These are phyloP conservation scores for Auanema freiburgensis DNA, from an alignment of 2,888 invertebrate genomes.

Conservation along the genomic window DNA sequence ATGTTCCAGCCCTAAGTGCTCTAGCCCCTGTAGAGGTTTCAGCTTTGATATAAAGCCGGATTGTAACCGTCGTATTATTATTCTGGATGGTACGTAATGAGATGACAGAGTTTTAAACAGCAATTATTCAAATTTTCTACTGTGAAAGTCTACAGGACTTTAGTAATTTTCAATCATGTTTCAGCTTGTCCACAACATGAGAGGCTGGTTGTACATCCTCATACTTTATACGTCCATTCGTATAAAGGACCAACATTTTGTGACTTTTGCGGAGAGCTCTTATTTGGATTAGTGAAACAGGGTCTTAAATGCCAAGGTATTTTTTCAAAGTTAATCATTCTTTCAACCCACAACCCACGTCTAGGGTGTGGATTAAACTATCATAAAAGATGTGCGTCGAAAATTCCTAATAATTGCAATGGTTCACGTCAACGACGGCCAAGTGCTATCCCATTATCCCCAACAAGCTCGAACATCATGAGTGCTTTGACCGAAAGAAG, in stretches of 20 bases:
- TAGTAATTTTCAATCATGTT: slow-evolving; percentile 16
- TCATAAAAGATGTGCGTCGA: slow-evolving; percentile 90
- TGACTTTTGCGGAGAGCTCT: slow-evolving; percentile 99
- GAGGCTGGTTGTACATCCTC: slow-evolving; percentile 74
- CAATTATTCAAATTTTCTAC: too few relatives aligned
- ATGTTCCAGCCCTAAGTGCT: slow-evolving; percentile 10
- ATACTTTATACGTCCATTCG: slow-evolving; percentile 91
- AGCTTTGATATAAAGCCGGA: slow-evolving; percentile 22
- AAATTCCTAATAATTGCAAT: slow-evolving; percentile 95
- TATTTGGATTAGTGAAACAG: slow-evolving; percentile 95
- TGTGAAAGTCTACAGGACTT: slow-evolving; percentile 28
- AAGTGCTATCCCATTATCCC: slow-evolving; percentile 65
- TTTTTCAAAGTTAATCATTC: slow-evolving; percentile 22
- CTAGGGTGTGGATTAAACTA: slow-evolving; percentile 95
- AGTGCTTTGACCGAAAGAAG: slow-evolving; percentile 32
- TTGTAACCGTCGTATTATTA: slow-evolving; percentile 19
- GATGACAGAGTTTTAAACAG: slow-evolving; percentile 16
- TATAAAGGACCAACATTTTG: slow-evolving; percentile 99
- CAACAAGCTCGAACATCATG: slow-evolving; percentile 55
- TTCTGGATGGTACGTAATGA: slow-evolving; percentile 31
- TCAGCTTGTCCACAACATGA: slow-evolving; percentile 69
- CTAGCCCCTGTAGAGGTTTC: slow-evolving; percentile 17
- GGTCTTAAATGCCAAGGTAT: slow-evolving; percentile 97
- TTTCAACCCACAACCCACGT: slow-evolving; percentile 29
- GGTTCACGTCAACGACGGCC: slow-evolving; percentile 68